A percentile compares a stretch with the other conserved stretches of the same genome.
Evolutionary conservation across 1,140 invertebrate species (phyloP).

Genomic region (Theocolax elegans): DNA sequence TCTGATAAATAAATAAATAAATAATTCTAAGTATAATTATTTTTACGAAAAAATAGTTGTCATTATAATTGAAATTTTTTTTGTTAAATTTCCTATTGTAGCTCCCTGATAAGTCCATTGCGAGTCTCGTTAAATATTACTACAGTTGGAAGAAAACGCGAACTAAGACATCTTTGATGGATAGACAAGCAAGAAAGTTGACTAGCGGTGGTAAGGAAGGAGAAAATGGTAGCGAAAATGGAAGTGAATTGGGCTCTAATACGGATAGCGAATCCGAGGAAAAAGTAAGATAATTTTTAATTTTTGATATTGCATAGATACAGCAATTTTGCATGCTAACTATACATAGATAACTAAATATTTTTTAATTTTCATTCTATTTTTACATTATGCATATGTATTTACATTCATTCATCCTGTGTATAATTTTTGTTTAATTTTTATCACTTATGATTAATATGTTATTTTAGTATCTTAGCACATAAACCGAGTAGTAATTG

Average conservation of each 20-base stretch:
- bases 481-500: neutral
- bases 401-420: neutral
- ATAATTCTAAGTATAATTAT: no score
- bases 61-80: constrained; percentile 15
- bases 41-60: neutral
- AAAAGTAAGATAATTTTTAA: constrained; percentile 75
- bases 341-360: constrained; percentile 10
- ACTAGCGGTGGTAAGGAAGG: constrained; percentile 69
- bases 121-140: constrained; percentile 96
- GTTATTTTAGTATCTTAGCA: neutral
- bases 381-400: constrained; percentile 8
- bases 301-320: constrained; percentile 23
- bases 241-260: constrained; percentile 79
- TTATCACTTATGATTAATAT: constrained; percentile 9
- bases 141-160: constrained; percentile 98
- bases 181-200: constrained; percentile 83
- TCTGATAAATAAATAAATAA: no score
- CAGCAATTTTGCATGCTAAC: constrained; percentile 43
- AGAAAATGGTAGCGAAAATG: constrained; percentile 82
- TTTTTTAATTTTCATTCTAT: constrained; percentile 26
- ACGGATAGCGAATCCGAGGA: constrained; percentile 90
- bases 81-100: constrained; percentile 57
- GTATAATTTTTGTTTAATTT: constrained; percentile 16
- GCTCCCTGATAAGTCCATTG: constrained; percentile 96
- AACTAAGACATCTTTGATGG: constrained; percentile 92